phyloP scores from a whole-genome alignment of 2,797 vertebrate genomes.

The Pyrocephalus nanus region DNA sequence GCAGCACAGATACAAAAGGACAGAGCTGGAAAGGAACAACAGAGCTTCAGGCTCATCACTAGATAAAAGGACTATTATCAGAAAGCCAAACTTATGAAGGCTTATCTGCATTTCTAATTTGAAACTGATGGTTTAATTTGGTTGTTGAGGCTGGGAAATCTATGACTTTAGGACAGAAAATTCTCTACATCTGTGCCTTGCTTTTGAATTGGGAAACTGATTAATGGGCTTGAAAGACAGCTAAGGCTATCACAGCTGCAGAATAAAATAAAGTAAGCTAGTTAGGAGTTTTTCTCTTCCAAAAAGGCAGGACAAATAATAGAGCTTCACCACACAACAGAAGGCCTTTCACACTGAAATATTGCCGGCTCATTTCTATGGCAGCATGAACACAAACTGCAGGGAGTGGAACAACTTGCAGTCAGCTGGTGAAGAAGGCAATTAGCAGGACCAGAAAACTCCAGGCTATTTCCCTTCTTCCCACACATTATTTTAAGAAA shows the following conservation, averaged over 20 bases:
- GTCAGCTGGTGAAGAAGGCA: neutral
- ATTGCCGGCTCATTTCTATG: neutral
- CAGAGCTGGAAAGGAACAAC: neutral
- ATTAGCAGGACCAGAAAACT: neutral
- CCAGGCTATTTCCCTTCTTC: constrained; percentile 20
- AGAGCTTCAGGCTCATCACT: neutral
- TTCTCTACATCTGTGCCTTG: neutral
- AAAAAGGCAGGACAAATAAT: constrained; percentile 20
- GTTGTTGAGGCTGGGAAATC: neutral
- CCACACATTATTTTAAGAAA: constrained; percentile 40
- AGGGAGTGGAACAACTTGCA: neutral
- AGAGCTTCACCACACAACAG: neutral
- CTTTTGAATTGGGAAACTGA: neutral
- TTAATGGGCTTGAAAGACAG: neutral
- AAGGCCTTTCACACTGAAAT: constrained; percentile 13
- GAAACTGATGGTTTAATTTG: neutral
- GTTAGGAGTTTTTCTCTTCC: constrained; percentile 3
- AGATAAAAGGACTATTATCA: neutral
- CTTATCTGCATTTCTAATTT: neutral
- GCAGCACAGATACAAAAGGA: neutral
- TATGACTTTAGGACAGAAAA: neutral
- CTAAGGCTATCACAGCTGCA: constrained; percentile 8
- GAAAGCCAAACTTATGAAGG: neutral
- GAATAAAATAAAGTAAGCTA: constrained; percentile 16
- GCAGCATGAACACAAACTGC: neutral